phyloP scores from a whole-genome alignment of 2,797 vertebrate genomes.

The Acipenser ruthenus region DNA sequence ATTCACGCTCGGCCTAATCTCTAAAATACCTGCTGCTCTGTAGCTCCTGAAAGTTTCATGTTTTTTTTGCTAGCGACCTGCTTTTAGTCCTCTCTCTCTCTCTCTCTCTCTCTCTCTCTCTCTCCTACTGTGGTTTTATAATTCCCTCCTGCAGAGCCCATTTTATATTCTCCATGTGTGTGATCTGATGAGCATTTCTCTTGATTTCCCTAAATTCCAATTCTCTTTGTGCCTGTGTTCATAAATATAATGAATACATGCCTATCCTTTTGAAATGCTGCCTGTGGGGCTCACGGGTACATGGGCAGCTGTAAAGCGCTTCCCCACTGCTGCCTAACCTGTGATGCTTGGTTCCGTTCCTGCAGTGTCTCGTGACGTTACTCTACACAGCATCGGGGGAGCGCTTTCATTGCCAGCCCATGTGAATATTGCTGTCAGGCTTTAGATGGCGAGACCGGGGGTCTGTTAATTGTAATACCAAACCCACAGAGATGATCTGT shows the following conservation, averaged over 20 bases:
- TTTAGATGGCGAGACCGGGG: not conserved
- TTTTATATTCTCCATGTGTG: not conserved
- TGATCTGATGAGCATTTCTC: constrained; percentile 3
- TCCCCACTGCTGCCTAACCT: constrained; percentile 5
- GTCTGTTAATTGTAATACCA: not conserved
- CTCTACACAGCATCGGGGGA: not conserved
- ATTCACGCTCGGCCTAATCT: too few relatives aligned
- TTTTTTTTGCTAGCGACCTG: too few relatives aligned
- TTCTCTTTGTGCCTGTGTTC: constrained; percentile 1
- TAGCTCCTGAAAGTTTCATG: too few relatives aligned
- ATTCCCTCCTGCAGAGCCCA: constrained; percentile 18
- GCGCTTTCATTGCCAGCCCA: not conserved
- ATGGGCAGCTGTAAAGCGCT: not conserved
- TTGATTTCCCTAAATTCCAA: constrained; percentile 1
- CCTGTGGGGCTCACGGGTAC: too few relatives aligned
- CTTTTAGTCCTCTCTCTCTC: too few relatives aligned
- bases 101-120: too few relatives aligned
- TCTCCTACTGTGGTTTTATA: constrained; percentile 6
- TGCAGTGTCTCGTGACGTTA: not conserved
- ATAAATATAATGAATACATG: not conserved
- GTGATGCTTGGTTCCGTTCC: not conserved
- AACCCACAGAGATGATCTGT: too few relatives aligned
- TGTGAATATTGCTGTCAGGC: not conserved
- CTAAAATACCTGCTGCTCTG: too few relatives aligned
- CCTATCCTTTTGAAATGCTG: not conserved